Evolutionary conservation across 2,797 vertebrate species (phyloP).

Genomic region (Halcyon smyrnensis): DNA sequence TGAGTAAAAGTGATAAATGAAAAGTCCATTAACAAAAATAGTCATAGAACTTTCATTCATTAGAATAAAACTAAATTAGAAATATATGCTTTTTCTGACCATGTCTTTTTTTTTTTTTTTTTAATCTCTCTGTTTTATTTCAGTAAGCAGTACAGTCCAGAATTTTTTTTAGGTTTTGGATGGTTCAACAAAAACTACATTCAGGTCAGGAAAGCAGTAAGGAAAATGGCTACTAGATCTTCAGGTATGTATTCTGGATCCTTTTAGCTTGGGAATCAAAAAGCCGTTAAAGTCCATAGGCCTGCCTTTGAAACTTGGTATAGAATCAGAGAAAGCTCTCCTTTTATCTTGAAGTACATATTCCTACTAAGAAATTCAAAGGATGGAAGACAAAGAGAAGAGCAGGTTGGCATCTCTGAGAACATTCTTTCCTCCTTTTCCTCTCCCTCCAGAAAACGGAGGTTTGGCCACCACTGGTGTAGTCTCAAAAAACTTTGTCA

Average conservation of each 20-base stretch:
- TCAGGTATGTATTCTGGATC: not conserved
- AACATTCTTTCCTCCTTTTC: not conserved
- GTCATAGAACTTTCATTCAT: not conserved
- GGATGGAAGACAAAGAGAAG: not conserved
- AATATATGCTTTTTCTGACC: not conserved
- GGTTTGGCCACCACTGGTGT: not conserved
- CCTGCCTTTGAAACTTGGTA: not conserved
- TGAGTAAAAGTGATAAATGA: not conserved
- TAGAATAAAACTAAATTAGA: not conserved
- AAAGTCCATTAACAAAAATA: not conserved
- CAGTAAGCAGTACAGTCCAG: not conserved
- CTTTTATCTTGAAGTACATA: not conserved
- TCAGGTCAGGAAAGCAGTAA: not conserved
- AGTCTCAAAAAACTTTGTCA: not conserved
- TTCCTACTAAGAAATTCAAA: not conserved
- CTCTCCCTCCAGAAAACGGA: not conserved
- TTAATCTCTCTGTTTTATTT: not conserved
- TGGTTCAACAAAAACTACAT: not conserved
- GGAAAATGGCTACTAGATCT: not conserved
- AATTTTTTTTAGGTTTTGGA: not conserved
- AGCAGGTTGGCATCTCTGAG: not conserved
- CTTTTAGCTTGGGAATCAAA: not conserved
- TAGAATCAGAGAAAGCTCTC: not conserved
- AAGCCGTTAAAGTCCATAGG: not conserved
- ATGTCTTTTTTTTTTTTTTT: not conserved